Evolutionary conservation across 2,797 vertebrate genomes (phyloP), one percentile per base, ranked within the genome.

Genomic region (Eremophila alpestris): DNA sequence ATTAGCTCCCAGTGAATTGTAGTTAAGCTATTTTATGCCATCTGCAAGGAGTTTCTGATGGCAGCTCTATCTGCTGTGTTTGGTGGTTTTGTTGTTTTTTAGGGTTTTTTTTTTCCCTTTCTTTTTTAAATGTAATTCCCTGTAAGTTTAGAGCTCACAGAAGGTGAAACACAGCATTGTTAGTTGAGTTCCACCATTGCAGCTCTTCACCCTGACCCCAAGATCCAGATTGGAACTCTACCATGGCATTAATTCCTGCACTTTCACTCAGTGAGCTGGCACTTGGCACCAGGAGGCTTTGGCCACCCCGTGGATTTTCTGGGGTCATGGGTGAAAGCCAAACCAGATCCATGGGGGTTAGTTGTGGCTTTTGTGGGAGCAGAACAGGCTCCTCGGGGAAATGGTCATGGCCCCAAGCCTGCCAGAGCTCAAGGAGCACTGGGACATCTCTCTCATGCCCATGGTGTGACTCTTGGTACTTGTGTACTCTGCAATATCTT

Each of bases 1-100:
- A 98, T 98, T 98, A 98, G 95, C 97, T 98, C 97, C 93, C 81
- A 97, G 94, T 97, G 97, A 98, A 97, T 97, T 96, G 95, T 76
- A 96, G 94, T 96, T 97, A 96, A 97, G 93, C 94, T 97, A 71
- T 98, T 98, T 98, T 95, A 85, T 95, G 91, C 91, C 84, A 96
- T 97, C 97, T 97, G 96, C 63, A 90, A 96, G 83, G 91, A 93
- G 68, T 83, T 95, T 90, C 91, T 94, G 78, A 77, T 94, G 93
- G 92, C 87, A 97, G 89, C 64, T 43, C 78, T 97, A 58, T 96
- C 74, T 91, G 67, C 32, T 80, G 30, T 70, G 59, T 29, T 70
- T 48, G 46, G 27, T 54, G 32, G 29, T 43, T n/a, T 59, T 23
- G 4, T 26, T n/a, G 43, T 16, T 45, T 46, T 7, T 7, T 4